Conservation (phyloP, 2,888 invertebrate species). For the Caenorhabditis sulstoni region DNA sequence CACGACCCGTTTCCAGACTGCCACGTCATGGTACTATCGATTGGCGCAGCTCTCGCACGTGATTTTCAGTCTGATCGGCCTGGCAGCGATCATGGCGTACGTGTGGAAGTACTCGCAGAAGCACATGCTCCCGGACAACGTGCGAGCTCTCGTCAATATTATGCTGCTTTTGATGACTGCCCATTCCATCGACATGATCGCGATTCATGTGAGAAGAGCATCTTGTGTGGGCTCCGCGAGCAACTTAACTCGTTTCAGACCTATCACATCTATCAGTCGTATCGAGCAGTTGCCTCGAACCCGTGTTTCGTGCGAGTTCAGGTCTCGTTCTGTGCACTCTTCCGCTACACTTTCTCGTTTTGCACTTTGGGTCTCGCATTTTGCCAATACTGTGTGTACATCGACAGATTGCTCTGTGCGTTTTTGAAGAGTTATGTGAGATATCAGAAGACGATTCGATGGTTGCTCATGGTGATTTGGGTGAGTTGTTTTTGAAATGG, state of each 20-base stretch:
- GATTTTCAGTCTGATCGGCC: slow-evolving; percentile 24
- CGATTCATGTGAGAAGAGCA: slow-evolving; percentile 43
- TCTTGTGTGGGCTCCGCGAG: background rate
- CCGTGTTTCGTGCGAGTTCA: slow-evolving; percentile 33
- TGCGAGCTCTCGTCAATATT: slow-evolving; percentile 34
- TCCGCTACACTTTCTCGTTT: slow-evolving; percentile 42
- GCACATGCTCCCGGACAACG: slow-evolving; percentile 35
- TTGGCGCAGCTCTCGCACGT: slow-evolving; percentile 44
- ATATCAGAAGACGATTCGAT: slow-evolving; percentile 27
- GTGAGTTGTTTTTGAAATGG: no score
- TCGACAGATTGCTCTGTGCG: slow-evolving; percentile 33
- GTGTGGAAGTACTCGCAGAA: slow-evolving; percentile 16
- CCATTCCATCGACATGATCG: slow-evolving; percentile 39
- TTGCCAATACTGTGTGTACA: slow-evolving; percentile 49
- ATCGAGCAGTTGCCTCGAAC: slow-evolving; percentile 3
- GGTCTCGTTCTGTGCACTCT: slow-evolving; percentile 38
- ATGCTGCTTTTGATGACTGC: slow-evolving; percentile 39
- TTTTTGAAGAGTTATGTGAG: slow-evolving; percentile 10
- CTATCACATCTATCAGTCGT: slow-evolving; percentile 36
- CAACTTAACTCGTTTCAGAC: slow-evolving; percentile 14
- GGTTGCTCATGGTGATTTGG: slow-evolving; percentile 16
- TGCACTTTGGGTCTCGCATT: slow-evolving; percentile 34
- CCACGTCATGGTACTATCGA: slow-evolving; percentile 38
- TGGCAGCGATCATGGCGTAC: slow-evolving; percentile 9
- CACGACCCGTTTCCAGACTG: slow-evolving; percentile 1